A percentile compares a stretch with the other conserved stretches of the same genome.
Conservation (phyloP, 2,888 invertebrate species). For the Unio pictorum region DNA sequence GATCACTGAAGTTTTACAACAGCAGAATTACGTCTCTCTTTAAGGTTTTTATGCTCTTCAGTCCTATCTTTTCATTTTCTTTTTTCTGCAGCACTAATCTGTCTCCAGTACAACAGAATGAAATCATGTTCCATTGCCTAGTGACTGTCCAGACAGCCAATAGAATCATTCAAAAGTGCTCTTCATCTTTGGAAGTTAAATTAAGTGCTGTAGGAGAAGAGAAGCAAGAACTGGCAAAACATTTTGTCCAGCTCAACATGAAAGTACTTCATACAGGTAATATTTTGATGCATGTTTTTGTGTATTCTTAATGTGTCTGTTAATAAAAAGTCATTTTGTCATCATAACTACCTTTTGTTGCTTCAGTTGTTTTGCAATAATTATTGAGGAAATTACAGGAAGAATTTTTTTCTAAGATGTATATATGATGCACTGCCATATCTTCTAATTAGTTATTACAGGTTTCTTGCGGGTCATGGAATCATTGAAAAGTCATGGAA, state of each 20-base stretch:
- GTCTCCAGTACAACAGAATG: conserved; percentile 56
- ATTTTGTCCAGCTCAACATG: conserved; percentile 17
- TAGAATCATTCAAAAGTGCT: conserved; percentile 56
- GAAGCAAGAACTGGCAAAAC: conserved; percentile 2
- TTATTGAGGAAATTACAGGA: too few relatives aligned
- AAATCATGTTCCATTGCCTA: conserved; percentile 58
- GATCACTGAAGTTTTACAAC: too few relatives aligned
- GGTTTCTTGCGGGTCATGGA: too few relatives aligned
- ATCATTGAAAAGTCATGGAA: too few relatives aligned
- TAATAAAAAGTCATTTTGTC: too few relatives aligned
- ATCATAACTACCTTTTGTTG: too few relatives aligned
- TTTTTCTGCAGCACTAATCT: conserved; percentile 25
- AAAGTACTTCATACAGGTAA: conserved; percentile 24
- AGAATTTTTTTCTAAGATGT: too few relatives aligned
- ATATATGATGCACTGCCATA: too few relatives aligned
- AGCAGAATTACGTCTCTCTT: background rate
- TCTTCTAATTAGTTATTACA: too few relatives aligned
- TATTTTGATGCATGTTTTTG: background rate
- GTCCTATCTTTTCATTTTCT: background rate
- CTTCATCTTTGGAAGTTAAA: conserved; percentile 22
- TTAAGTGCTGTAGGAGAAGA: conserved; percentile 6
- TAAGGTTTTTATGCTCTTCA: background rate
- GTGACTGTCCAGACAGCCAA: conserved; percentile 54
- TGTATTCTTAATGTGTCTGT: too few relatives aligned
- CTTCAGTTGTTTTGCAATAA: too few relatives aligned